Base-by-base conservation (phyloP, 1,140 invertebrate species). In the Apis cerana region DNA sequence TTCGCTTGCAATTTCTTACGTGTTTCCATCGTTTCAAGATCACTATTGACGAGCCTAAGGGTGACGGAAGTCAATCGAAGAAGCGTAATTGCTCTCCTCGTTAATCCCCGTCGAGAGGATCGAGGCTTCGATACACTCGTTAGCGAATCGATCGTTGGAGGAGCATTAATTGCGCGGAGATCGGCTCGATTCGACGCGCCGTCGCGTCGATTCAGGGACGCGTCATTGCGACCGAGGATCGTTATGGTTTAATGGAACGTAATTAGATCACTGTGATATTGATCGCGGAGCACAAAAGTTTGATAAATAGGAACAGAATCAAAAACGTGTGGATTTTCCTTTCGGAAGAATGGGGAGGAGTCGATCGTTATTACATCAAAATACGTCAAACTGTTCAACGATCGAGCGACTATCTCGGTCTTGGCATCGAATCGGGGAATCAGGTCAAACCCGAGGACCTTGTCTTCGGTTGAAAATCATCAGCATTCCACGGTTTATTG, bases 401-500 rank as follows among this genome's bases (percentile, higher is more conserved):
- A 12, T 71, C 15, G n/a, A 54, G 19, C 11, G 4, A 27, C 17
- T 27, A 52, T 23, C 52, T 27, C 21, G n/a, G n/a, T 23, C 69
- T 76, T 67, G 61, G 50, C 50, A 33, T 8, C 27, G 61, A 27
- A 79, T 58, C 56, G 33, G 27, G 33, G 54, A 59, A 69, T 67
- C 33, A 7, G 56, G 33, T 19, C 62, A n/a, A 33, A 43, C 5
- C 21, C 27, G 62, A 33, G 62, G 77, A 76, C 72, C 74, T 82
- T 76, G 80, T 50, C 77, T 59, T n/a, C 12, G 13, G 23, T 71
- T 50, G 56, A 65, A 80, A 82, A 82, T 68, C 65, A 82, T 69
- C 80, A 48, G 74, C 80, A 82, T 82, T 82, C 72, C 80, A 68
- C 72, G 48, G 80, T 82, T 76, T 81, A 81, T 81, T 52, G 79